phyloP scores from a whole-genome alignment of 2,888 invertebrate genomes.

The Chrysolina oricalcia region DNA sequence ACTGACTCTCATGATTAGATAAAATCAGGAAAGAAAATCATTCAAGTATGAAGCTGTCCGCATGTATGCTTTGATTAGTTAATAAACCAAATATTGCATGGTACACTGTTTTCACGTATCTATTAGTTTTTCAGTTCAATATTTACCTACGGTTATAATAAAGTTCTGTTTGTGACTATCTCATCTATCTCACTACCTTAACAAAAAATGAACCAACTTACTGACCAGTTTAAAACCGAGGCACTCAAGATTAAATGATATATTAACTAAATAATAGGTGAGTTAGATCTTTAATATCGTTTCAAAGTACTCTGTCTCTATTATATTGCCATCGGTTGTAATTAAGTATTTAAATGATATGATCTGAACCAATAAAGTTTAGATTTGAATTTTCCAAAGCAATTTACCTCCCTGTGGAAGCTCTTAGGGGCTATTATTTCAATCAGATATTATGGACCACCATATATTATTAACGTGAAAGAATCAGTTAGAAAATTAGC shows the following conservation, averaged over 20 bases:
- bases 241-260: conserved; percentile 51
- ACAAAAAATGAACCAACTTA: conserved; percentile 35
- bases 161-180: too few species aligned
- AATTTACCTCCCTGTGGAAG: conserved; percentile 62
- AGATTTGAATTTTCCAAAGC: conserved; percentile 65
- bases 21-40: too few species aligned
- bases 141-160: too few species aligned
- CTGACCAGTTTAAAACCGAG: conserved; percentile 44
- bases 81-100: too few species aligned
- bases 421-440: conserved; percentile 50
- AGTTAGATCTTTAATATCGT: conserved; percentile 48
- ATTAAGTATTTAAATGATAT: conserved; percentile 68
- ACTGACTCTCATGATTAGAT: too few species aligned
- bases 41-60: too few species aligned
- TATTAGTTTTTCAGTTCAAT: too few species aligned
- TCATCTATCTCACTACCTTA: background rate
- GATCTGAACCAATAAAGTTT: conserved; percentile 64
- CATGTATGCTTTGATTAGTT: too few species aligned
- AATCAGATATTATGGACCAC: conserved; percentile 55
- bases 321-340: conserved; percentile 63
- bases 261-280: conserved; percentile 54
- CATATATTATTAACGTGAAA: conserved; percentile 32
- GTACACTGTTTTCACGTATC: too few species aligned
- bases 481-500: conserved; percentile 36
- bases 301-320: conserved; percentile 53